phyloP scores from a whole-genome alignment of 1,140 invertebrate species.

The Cotesia vestalis region DNA sequence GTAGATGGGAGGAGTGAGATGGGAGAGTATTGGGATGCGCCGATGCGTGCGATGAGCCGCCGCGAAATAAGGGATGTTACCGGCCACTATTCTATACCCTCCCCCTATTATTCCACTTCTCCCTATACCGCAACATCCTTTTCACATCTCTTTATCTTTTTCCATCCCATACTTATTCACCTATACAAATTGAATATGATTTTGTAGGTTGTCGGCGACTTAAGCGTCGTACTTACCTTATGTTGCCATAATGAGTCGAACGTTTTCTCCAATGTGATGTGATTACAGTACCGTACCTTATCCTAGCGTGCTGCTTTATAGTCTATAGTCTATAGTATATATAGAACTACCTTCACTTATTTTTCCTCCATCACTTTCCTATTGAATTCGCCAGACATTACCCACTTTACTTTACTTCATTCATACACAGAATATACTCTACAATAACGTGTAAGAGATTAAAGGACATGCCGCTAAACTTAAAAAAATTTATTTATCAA shows the following conservation, averaged over 20 bases:
- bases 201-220: slow-evolving; percentile 43
- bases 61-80: slow-evolving; percentile 62
- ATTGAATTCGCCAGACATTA: slow-evolving; percentile 46
- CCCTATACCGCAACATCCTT: slow-evolving; percentile 21
- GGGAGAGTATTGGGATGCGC: slow-evolving; percentile 61
- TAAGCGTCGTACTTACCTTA: slow-evolving; percentile 60
- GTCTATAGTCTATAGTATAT: too few relatives aligned
- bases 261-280: slow-evolving; percentile 10
- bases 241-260: slow-evolving; percentile 63
- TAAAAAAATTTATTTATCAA: slow-evolving; percentile 59
- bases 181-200: too few relatives aligned
- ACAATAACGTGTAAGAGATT: slow-evolving; percentile 48
- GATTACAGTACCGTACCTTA: slow-evolving; percentile 2
- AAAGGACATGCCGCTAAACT: slow-evolving; percentile 56
- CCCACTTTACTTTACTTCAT: slow-evolving; percentile 33
- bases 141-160: slow-evolving; percentile 18
- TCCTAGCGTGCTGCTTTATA: too few relatives aligned
- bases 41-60: slow-evolving; percentile 63
- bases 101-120: slow-evolving; percentile 41
- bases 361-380: slow-evolving; percentile 12
- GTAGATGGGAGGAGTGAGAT: slow-evolving; percentile 49
- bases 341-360: not conserved
- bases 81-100: slow-evolving; percentile 37
- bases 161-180: not conserved
- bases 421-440: slow-evolving; percentile 37